Percentiles rank a stretch among this genome's conserved stretches.
Evolutionary conservation across 2,113 vertebrate genomes (phyloP).

Genomic region (Chamaea fasciata): DNA sequence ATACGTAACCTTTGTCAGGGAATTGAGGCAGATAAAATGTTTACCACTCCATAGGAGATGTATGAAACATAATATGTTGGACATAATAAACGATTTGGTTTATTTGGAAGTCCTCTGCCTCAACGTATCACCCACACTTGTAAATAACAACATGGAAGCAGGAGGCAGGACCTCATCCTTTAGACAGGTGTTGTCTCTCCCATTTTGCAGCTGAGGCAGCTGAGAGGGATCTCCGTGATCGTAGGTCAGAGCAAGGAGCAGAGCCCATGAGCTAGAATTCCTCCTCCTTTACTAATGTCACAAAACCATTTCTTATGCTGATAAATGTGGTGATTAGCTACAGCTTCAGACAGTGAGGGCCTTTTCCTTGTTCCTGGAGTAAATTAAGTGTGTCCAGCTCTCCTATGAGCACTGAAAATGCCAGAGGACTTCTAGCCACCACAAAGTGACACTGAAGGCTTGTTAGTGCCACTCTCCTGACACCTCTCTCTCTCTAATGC

Average conservation of each 20-base stretch:
- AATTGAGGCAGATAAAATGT: not conserved
- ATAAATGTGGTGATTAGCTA: not conserved
- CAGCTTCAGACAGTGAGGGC: not conserved
- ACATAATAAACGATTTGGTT: not conserved
- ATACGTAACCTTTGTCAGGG: accelerated
- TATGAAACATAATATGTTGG: not conserved
- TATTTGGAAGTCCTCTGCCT: not conserved
- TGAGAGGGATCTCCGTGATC: not conserved
- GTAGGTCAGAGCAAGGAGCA: not conserved
- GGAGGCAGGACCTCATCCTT: not conserved
- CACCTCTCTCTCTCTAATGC: not conserved
- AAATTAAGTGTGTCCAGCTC: not conserved
- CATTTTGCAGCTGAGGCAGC: not conserved
- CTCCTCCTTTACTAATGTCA: not conserved
- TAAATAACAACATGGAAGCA: not conserved
- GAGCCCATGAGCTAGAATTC: not conserved
- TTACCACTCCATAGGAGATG: not conserved
- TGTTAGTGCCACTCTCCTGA: not conserved
- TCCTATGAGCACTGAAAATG: not conserved
- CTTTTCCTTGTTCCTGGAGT: not conserved
- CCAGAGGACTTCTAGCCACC: not conserved
- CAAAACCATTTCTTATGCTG: not conserved
- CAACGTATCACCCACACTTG: accelerated
- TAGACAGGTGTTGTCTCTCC: not conserved
- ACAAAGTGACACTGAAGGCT: not conserved